Conservation (phyloP, 2,113 vertebrate genomes). For the Dolichotis patagonum region DNA sequence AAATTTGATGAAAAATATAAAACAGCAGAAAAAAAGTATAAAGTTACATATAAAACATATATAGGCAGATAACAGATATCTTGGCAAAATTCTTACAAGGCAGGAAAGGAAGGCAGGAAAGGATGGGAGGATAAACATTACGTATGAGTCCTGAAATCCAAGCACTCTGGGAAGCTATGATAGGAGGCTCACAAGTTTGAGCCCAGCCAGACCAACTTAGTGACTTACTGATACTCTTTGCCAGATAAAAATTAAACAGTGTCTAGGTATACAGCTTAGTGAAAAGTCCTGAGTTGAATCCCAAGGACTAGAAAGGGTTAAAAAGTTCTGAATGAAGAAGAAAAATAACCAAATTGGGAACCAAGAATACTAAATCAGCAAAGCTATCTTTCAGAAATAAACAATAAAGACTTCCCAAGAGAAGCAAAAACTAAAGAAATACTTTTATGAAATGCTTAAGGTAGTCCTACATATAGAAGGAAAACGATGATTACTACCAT, state of each 20-base stretch:
- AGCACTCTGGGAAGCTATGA: too few relatives aligned
- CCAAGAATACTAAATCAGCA: not conserved
- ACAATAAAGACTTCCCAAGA: not conserved
- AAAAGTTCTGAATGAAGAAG: not conserved
- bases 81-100: not conserved
- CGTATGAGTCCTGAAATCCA: not conserved
- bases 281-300: not conserved
- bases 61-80: not conserved
- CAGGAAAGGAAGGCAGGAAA: not conserved
- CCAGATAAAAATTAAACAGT: not conserved
- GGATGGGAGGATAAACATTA: not conserved
- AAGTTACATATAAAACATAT: not conserved
- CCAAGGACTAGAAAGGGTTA: not conserved
- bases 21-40: not conserved
- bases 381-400: not conserved
- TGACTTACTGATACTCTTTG: not conserved
- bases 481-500: not conserved
- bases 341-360: not conserved
- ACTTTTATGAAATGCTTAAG: not conserved
- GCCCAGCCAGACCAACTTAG: too few relatives aligned
- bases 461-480: not conserved
- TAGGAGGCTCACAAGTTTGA: too few relatives aligned
- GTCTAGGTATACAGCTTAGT: not conserved
- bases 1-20: not conserved
- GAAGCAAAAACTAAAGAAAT: not conserved